Evolutionary conservation across 1,140 invertebrate species (phyloP), one percentile per base, ranked within the genome.

Genomic region (Drosophila melanica): DNA sequence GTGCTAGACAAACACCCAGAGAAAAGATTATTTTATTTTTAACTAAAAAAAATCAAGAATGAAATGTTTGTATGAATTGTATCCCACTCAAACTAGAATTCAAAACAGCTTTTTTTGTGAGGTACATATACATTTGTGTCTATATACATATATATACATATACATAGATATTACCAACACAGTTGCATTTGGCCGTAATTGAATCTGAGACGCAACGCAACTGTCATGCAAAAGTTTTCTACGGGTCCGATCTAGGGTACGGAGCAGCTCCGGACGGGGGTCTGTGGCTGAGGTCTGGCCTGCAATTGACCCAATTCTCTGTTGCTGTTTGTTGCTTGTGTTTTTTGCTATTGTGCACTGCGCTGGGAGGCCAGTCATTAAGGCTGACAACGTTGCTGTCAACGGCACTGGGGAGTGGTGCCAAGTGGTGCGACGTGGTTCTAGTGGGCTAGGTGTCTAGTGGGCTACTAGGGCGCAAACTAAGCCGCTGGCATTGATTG

Each of bases 401-500:
- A 20, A 41, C 55, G 11, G 35, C 9, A 7, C 12, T 27, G 44
- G 33, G 20, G 20, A 16, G 42, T 35, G 33, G 23, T 14, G 35
- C 37, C n/a, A 10, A 48, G 44, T 35, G 42, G 33, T 50, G 47
- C 42, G 16, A 27, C 41, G n/a, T 50, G 20, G n/a, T 50, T 30
- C 30, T 12, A 5, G 57, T 30, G 41, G 10, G n/a, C 20, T 45
- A 33, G 55, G 18, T 51, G 35, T 14, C 50, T 47, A 57, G 68
- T 60, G 44, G 64, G 79, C 54, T 62, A 64, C 27, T 82, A 81
- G 78, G 78, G 75, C 69, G 72, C 79, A 68, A 48, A 51, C 35
- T 62, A 69, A 27, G 62, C 68, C 69, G 76, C 48, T 87, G 81
- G 82, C 82, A 89, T 89, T 87, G 84, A 87, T 89, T 87, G 79